phyloP scores from a whole-genome alignment of 1,140 invertebrate species.

The Plodia interpunctella region DNA sequence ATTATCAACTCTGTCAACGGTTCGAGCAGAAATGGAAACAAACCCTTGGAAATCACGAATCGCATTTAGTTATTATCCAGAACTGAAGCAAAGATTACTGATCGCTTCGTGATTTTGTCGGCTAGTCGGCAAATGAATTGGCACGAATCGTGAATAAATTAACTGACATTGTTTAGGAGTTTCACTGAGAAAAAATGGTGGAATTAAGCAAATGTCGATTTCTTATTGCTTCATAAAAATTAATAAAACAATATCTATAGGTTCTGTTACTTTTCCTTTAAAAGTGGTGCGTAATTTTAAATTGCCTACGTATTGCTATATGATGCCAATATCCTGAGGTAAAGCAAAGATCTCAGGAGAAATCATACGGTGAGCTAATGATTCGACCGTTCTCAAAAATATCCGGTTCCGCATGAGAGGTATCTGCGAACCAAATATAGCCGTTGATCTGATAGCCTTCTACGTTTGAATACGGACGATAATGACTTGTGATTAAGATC shows the following conservation, averaged over 20 bases:
- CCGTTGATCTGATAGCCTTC: conserved; percentile 55
- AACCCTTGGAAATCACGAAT: conserved; percentile 21
- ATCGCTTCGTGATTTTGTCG: conserved; percentile 3
- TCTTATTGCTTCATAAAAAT: too few relatives aligned
- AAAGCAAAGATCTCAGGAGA: background rate
- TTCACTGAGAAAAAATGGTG: background rate
- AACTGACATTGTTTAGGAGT: background rate
- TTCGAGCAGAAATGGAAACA: conserved; percentile 26
- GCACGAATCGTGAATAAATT: background rate
- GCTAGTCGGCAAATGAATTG: background rate
- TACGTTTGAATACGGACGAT: conserved; percentile 48
- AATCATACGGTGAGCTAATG: background rate
- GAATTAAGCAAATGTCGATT: background rate
- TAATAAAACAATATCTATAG: too few relatives aligned
- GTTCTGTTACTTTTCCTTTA: too few relatives aligned
- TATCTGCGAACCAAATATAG: conserved; percentile 52
- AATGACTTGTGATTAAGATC: conserved; percentile 60
- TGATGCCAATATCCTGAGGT: background rate
- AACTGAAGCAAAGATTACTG: conserved; percentile 19
- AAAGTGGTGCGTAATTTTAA: background rate
- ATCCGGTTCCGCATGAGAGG: conserved; percentile 14
- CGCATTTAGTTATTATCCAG: conserved; percentile 26
- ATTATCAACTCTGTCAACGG: conserved; percentile 14
- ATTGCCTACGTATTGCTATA: too few relatives aligned
- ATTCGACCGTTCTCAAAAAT: conserved; percentile 8